Evolutionary conservation across 1,140 invertebrate species (phyloP), one percentile per base, ranked within the genome.

Genomic region (Drosophila pachea): DNA sequence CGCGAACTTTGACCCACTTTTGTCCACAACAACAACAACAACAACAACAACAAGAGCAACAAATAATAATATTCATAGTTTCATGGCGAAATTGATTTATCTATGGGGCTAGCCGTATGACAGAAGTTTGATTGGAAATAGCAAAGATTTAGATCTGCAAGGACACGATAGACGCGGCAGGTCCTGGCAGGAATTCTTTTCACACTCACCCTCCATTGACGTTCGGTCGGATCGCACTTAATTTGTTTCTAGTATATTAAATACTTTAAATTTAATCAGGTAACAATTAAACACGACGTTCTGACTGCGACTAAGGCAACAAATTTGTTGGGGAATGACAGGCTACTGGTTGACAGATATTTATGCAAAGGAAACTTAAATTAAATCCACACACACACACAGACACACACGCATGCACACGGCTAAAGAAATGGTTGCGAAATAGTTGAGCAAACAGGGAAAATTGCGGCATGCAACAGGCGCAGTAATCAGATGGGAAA

Each of bases 1-100:
- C 22, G 14, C 68, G 42, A 75, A 75, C 79, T 84, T 76, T 83
- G 78, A 84, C 78, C 79, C 64, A 83, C 64, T 83, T 83, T 35
- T 16, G 49, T 40, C 45, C 35, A 22, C 7, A 22, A 22, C 22
- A 22, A 22, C 22, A 22, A 22, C 22, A 22, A 22, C 1, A 1
- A 22, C 22, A 22, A 22, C 7, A 22, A 22, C 22, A 22, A 22
- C 22, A 22, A 22, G 1, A 22, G 3, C 1, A 1, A 22, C 22
- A 22, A 22, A n/a, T n/a, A 22, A 22, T 22, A 22, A 22, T 22
- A 58, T 56, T 62, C 52, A 12, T 42, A 38, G 31, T 43, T 43
- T 43, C 6, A 43, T 43, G 40, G 31, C 42, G 2, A 16, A 69
- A 68, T 63, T 43, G 52, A 63, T 56, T 56, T 63, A 32, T 14